phyloP scores from a whole-genome alignment of 35 echinoderm and acorn worm species.

The Ophiothrix spiculata region DNA sequence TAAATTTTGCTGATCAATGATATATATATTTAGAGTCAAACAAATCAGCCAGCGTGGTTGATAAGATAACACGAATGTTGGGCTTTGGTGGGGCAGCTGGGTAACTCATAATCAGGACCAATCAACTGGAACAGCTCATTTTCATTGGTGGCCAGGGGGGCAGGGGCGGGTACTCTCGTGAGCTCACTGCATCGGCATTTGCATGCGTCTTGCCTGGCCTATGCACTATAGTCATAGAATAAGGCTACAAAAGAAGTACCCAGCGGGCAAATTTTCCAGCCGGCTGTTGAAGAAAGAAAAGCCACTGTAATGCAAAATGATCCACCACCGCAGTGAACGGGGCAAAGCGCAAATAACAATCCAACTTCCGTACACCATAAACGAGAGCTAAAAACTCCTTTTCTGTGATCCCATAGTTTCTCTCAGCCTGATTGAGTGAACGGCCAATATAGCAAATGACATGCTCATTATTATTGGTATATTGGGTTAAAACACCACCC shows the following conservation, averaged over 20 bases:
- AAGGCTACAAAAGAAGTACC: constrained; percentile 27
- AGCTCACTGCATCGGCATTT: constrained; percentile 49
- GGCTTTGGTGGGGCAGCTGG: not conserved
- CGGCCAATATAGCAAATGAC: constrained; percentile 28
- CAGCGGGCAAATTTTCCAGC: constrained; percentile 59
- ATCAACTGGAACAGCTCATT: constrained; percentile 26
- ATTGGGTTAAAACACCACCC: constrained; percentile 37
- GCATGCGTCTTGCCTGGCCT: constrained; percentile 21
- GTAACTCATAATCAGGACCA: constrained; percentile 26
- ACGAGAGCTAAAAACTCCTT: too few relatives aligned
- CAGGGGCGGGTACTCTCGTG: constrained; percentile 13
- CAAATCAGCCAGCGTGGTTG: too few relatives aligned
- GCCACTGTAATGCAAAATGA: constrained; percentile 56
- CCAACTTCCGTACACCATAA: too few relatives aligned
- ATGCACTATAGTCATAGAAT: constrained; percentile 21
- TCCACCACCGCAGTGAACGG: constrained; percentile 40
- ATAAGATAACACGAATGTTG: too few relatives aligned
- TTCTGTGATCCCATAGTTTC: too few relatives aligned
- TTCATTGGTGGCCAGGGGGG: constrained; percentile 18
- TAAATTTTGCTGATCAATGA: too few relatives aligned
- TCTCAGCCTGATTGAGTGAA: constrained; percentile 1
- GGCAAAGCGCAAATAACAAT: constrained; percentile 30
- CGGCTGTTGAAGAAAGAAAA: constrained; percentile 43
- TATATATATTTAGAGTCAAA: too few relatives aligned
- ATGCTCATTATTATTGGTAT: constrained; percentile 6